phyloP scores from a whole-genome alignment of 2,797 vertebrate species.

The Simalia tracyae region DNA sequence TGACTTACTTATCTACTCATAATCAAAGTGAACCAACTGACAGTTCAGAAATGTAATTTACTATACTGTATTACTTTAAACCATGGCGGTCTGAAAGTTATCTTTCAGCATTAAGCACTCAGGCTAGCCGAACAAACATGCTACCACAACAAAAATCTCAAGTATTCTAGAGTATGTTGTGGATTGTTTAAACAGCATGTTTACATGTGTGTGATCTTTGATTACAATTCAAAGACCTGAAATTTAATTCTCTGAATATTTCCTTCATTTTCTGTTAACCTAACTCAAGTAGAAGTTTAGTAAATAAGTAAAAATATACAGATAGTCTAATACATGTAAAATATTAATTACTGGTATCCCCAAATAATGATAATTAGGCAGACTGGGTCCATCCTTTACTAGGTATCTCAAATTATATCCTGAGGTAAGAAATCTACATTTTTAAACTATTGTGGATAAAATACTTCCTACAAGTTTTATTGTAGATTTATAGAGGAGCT shows the following conservation, averaged over 20 bases:
- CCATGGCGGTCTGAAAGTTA: not conserved
- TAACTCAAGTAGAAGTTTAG: not conserved
- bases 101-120: not conserved
- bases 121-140: not conserved
- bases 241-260: not conserved
- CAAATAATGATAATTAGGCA: not conserved
- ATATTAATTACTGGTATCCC: not conserved
- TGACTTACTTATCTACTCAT: not conserved
- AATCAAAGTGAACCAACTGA: not conserved
- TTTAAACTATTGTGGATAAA: not conserved
- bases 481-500: not conserved
- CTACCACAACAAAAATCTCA: not conserved
- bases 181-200: not conserved
- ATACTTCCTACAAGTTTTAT: not conserved
- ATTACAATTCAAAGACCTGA: not conserved
- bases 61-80: not conserved
- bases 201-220: not conserved
- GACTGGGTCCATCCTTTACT: not conserved
- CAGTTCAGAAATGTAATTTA: not conserved
- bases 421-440: not conserved
- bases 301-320: not conserved
- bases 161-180: not conserved
- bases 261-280: not conserved
- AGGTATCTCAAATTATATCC: not conserved
- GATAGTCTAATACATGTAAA: not conserved